Percentiles rank a stretch among this genome's conserved stretches.
Conservation (phyloP, 2,797 vertebrate species). For the Poeciliopsis turneri region DNA sequence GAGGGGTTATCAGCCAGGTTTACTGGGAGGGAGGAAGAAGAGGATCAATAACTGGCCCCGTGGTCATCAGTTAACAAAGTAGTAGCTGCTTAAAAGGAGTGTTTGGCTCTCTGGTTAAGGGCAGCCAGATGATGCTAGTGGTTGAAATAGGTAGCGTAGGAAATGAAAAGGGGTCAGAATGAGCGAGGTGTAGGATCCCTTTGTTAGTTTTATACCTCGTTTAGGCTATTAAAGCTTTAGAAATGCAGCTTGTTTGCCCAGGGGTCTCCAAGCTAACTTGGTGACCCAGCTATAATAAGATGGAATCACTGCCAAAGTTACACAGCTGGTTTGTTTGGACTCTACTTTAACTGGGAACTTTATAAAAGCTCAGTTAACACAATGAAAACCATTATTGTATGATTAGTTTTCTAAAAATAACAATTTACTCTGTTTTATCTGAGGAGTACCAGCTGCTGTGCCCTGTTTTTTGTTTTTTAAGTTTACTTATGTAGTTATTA, state of each 20-base stretch:
- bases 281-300: conserved; percentile 70
- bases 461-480: not conserved
- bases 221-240: conserved; percentile 73
- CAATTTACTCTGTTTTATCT: not conserved
- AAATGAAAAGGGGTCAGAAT: conserved; percentile 72
- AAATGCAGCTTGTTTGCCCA: conserved; percentile 70
- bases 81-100: conserved; percentile 78
- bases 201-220: conserved; percentile 74
- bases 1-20: conserved; percentile 69
- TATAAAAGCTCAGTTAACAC: not conserved
- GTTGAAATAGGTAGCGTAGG: conserved; percentile 75
- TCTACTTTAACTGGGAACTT: conserved; percentile 50
- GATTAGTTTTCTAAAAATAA: not conserved
- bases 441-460: not conserved
- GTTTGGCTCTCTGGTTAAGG: conserved; percentile 79
- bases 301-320: conserved; percentile 48
- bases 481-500: not conserved
- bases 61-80: conserved; percentile 85
- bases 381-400: conserved; percentile 7
- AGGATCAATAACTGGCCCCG: conserved; percentile 83
- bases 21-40: conserved; percentile 64
- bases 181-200: conserved; percentile 65
- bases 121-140: conserved; percentile 77
- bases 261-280: conserved; percentile 66
- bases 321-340: conserved; percentile 36